These are phyloP conservation scores for Sinonovacula constricta DNA, from an alignment of 1,140 invertebrate species.

Conservation along the genomic window DNA sequence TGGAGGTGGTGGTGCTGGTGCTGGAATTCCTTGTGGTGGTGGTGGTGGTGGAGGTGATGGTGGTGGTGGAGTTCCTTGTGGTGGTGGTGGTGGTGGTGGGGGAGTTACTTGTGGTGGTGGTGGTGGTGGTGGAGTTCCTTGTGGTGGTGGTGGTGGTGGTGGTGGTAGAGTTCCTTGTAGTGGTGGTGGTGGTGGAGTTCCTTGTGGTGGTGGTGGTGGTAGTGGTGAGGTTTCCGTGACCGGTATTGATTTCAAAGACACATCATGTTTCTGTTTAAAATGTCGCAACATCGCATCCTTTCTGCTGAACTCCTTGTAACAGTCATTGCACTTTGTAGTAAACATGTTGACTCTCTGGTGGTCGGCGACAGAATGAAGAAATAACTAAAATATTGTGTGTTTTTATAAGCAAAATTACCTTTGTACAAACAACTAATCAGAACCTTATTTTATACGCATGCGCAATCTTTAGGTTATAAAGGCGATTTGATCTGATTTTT, in stretches of 20 bases:
- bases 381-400: too few relatives aligned
- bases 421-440: too few relatives aligned
- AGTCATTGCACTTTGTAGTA: slow-evolving; percentile 14
- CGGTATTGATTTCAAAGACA: neutral
- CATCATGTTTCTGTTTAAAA: slow-evolving; percentile 31
- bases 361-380: too few relatives aligned
- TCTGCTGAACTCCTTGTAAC: slow-evolving; percentile 10
- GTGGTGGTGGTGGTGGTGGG: slow-evolving; percentile 27
- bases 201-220: slow-evolving; percentile 7
- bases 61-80: neutral
- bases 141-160: slow-evolving; percentile 26
- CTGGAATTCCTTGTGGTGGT: neutral
- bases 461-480: neutral
- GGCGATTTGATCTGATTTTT: neutral
- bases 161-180: neutral
- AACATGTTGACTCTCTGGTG: too few relatives aligned
- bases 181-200: neutral
- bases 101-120: neutral
- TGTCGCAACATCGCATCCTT: slow-evolving; percentile 28
- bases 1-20: slow-evolving; percentile 23
- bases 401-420: too few relatives aligned
- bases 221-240: too few relatives aligned
- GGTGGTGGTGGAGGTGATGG: too few relatives aligned
- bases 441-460: too few relatives aligned
- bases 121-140: too few relatives aligned